These are phyloP conservation scores for Troides helena DNA, from an alignment of 2,888 invertebrate genomes.

Conservation along the genomic window DNA sequence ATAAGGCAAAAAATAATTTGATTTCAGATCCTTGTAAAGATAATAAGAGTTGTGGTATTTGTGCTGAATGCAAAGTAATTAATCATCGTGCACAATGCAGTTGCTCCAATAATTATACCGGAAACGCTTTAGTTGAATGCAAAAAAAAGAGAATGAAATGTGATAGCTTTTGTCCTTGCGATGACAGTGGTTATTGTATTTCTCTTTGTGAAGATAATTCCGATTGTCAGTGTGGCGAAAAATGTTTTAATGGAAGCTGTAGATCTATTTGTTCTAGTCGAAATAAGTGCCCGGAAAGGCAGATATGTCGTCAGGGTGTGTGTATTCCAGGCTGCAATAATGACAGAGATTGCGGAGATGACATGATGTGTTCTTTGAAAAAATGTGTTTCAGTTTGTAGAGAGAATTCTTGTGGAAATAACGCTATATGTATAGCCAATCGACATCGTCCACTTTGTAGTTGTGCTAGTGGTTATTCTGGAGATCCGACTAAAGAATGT, in stretches of 20 bases:
- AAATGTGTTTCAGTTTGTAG: conserved; percentile 87
- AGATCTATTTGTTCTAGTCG: conserved; percentile 84
- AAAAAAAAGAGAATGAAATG: conserved; percentile 86
- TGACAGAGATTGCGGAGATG: conserved; percentile 88
- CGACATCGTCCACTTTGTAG: conserved; percentile 92
- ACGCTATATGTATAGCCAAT: conserved; percentile 88
- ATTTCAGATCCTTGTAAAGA: conserved; percentile 88
- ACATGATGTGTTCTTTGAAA: conserved; percentile 84
- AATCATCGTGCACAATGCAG: conserved; percentile 93
- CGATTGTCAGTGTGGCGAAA: conserved; percentile 91
- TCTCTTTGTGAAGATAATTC: conserved; percentile 82
- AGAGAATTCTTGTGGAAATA: conserved; percentile 87
- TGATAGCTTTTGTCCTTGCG: conserved; percentile 88
- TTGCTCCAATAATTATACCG: conserved; percentile 89
- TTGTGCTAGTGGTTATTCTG: conserved; percentile 92
- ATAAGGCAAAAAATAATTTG: background rate
- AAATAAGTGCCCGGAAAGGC: conserved; percentile 87
- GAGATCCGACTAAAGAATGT: conserved; percentile 88
- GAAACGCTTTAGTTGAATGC: conserved; percentile 90
- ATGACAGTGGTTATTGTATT: conserved; percentile 89
- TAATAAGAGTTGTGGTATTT: conserved; percentile 87
- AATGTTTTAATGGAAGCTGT: conserved; percentile 87
- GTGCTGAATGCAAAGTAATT: conserved; percentile 89
- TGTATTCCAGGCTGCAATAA: conserved; percentile 90
- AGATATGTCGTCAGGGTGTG: conserved; percentile 85